A percentile compares a stretch with the other conserved stretches of the same genome.
phyloP scores from a whole-genome alignment of 37 sponge, comb jelly and placozoan species.

The Spongilla lacustris region DNA sequence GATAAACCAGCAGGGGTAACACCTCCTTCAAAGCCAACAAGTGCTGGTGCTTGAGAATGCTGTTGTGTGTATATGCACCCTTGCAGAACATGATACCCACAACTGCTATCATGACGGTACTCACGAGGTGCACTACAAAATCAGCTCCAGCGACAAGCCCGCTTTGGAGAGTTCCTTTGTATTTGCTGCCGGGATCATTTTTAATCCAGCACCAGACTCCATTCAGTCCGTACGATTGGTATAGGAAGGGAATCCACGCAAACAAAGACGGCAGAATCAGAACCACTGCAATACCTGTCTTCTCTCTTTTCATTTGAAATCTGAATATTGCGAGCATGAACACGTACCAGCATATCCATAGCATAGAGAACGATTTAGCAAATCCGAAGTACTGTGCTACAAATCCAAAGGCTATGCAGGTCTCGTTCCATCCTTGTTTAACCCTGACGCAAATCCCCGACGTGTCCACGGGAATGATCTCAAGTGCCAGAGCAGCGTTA shows the following conservation, averaged over 20 bases:
- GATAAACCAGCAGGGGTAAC: background rate
- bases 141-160: background rate
- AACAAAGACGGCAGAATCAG: background rate
- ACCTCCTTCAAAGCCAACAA: background rate
- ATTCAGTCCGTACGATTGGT: background rate
- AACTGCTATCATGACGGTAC: background rate
- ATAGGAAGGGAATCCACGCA: background rate
- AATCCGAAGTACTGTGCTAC: background rate
- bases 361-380: background rate
- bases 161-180: background rate
- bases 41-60: background rate
- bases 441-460: background rate
- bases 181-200: background rate
- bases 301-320: background rate
- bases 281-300: background rate
- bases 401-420: background rate
- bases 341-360: background rate
- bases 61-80: background rate
- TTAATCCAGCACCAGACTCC: background rate
- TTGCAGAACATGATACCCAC: background rate
- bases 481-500: background rate
- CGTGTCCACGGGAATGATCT: background rate
- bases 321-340: background rate
- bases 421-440: background rate
- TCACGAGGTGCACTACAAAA: background rate